phyloP scores from a whole-genome alignment of 2,113 vertebrate species.

The Bothrops jararaca region DNA sequence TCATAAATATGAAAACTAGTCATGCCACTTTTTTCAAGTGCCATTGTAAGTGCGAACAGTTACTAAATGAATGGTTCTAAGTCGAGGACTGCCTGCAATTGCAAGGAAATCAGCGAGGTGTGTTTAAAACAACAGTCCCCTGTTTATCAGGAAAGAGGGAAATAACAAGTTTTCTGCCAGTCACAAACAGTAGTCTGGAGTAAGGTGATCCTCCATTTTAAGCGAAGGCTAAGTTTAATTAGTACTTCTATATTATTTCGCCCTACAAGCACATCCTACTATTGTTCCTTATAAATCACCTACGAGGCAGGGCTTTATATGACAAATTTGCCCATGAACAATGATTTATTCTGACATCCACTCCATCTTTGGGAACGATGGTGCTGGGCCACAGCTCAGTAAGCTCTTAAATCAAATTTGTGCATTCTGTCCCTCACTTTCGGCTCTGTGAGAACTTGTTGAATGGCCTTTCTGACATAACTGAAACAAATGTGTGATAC shows the following conservation, averaged over 20 bases:
- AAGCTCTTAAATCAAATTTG: slow-evolving; percentile 47
- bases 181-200: neutral
- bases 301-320: slow-evolving; percentile 33
- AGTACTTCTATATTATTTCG: slow-evolving; percentile 52
- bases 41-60: neutral
- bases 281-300: slow-evolving; percentile 46
- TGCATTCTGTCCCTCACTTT: slow-evolving; percentile 22
- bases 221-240: slow-evolving; percentile 14
- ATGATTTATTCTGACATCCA: slow-evolving; percentile 39
- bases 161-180: neutral
- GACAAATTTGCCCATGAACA: slow-evolving; percentile 24
- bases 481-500: slow-evolving; percentile 16
- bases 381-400: slow-evolving; percentile 6
- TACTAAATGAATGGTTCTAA: neutral
- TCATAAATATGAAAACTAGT: neutral
- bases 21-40: neutral
- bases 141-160: neutral
- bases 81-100: neutral
- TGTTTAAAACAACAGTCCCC: neutral
- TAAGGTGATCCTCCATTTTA: slow-evolving; percentile 32
- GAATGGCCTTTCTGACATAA: slow-evolving; percentile 5
- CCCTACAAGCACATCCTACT: slow-evolving; percentile 25
- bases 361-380: slow-evolving; percentile 37
- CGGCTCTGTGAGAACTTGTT: slow-evolving; percentile 18
- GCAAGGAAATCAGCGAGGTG: neutral